These are phyloP conservation scores for Scaeva pyrastri DNA, from an alignment of 2,888 invertebrate species.

Conservation along the genomic window DNA sequence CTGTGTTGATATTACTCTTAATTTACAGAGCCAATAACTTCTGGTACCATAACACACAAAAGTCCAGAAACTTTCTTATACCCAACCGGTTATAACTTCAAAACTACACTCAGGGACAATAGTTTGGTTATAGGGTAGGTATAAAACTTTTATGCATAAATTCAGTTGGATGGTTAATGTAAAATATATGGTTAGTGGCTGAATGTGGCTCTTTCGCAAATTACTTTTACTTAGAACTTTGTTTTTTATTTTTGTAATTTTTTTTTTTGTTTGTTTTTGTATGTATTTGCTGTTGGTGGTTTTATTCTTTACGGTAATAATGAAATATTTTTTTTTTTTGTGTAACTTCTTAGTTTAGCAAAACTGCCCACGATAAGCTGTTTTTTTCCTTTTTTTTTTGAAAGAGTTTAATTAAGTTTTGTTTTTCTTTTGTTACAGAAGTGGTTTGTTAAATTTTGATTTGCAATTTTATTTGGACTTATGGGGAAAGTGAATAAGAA, in stretches of 20 bases:
- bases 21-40: background rate
- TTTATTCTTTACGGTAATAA: constrained; percentile 4
- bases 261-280: background rate
- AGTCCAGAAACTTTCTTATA: background rate
- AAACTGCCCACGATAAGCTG: constrained; percentile 15
- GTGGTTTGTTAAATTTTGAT: constrained; percentile 4
- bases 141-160: constrained; percentile 59
- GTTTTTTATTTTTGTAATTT: constrained; percentile 13
- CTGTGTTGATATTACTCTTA: background rate
- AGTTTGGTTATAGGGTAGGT: background rate
- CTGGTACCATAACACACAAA: background rate
- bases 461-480: background rate
- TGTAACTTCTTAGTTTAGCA: background rate
- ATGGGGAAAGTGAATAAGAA: too few relatives aligned
- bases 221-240: constrained; percentile 23
- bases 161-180: constrained; percentile 41
- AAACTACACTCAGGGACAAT: constrained; percentile 24
- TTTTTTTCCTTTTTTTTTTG: background rate
- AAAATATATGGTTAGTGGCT: constrained; percentile 37
- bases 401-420: constrained; percentile 46
- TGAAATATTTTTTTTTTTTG: constrained; percentile 3
- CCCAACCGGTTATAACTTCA: constrained; percentile 3
- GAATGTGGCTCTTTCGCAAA: constrained; percentile 29
- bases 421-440: constrained; percentile 22
- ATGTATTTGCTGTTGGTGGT: background rate